A percentile compares a stretch with the other conserved stretches of the same genome.
phyloP scores from a whole-genome alignment of 2,888 invertebrate genomes.

The Aspidapion aeneum region DNA sequence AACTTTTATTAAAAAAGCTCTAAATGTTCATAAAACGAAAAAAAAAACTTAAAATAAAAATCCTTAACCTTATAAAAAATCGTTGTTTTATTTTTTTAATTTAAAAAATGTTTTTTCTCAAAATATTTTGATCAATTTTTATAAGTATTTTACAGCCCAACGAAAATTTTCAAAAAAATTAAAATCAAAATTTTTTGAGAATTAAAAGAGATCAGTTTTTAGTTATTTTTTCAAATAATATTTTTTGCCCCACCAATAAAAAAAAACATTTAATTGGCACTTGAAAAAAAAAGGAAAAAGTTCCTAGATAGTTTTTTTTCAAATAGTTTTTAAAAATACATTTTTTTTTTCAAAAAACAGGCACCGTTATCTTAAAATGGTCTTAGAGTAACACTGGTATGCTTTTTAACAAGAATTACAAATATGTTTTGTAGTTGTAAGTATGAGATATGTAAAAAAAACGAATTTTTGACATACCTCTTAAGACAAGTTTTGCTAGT shows the following conservation, averaged over 20 bases:
- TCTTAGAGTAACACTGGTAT: slow-evolving; percentile 43
- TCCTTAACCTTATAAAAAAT: too few species aligned
- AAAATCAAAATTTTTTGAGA: too few species aligned
- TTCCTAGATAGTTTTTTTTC: slow-evolving; percentile 37
- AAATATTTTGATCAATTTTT: too few species aligned
- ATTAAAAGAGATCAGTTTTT: slow-evolving; percentile 14
- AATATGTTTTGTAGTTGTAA: slow-evolving; percentile 31
- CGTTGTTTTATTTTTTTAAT: slow-evolving; percentile 14
- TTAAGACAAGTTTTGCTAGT: too few species aligned
- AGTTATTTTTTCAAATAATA: too few species aligned
- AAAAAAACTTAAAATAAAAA: too few species aligned
- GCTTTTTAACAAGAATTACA: slow-evolving; percentile 45
- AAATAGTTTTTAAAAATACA: slow-evolving; percentile 40
- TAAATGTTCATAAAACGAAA: too few species aligned
- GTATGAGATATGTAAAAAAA: too few species aligned
- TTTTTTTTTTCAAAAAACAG: slow-evolving; percentile 40
- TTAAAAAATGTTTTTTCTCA: too few species aligned
- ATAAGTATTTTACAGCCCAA: slow-evolving; percentile 27
- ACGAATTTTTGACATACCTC: too few species aligned
- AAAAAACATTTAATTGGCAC: slow-evolving; percentile 47
- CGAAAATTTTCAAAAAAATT: slow-evolving; percentile 47
- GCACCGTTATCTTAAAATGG: slow-evolving; percentile 46
- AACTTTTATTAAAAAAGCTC: too few species aligned
- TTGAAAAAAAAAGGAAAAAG: slow-evolving; percentile 39
- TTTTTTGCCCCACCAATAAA: background rate